A percentile compares a stretch with the other conserved stretches of the same genome.
Evolutionary conservation across 2,113 vertebrate genomes (phyloP).

Genomic region (Neogobius melanostomus): DNA sequence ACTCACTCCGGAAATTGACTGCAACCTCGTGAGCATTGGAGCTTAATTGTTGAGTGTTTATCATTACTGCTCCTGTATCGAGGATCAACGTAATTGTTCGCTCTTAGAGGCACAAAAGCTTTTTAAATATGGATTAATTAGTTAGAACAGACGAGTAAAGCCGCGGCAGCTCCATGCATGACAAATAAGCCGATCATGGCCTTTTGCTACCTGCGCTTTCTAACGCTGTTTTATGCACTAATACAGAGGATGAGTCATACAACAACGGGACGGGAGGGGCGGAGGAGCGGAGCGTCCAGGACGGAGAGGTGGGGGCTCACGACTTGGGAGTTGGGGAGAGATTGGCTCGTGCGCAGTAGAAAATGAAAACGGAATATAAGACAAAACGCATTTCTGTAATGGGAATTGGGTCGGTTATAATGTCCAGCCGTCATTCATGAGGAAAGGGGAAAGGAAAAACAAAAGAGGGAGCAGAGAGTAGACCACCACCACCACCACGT

Average conservation of each 20-base stretch:
- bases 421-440: not conserved
- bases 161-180: conserved; percentile 60
- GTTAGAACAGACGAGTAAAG: conserved; percentile 62
- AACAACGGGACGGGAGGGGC: conserved; percentile 8
- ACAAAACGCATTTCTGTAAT: conserved; percentile 2
- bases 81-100: conserved; percentile 43
- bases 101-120: conserved; percentile 44
- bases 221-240: conserved; percentile 59
- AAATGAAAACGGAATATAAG: conserved; percentile 2
- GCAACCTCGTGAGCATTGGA: conserved; percentile 42
- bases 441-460: not conserved
- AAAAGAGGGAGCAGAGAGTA: not conserved
- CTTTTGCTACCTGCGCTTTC: conserved; percentile 53
- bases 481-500: too few relatives aligned
- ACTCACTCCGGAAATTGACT: conserved; percentile 39
- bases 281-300: conserved; percentile 21
- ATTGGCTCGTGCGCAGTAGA: conserved; percentile 22
- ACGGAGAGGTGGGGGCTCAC: conserved; percentile 36
- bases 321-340: conserved; percentile 35
- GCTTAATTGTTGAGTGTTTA: conserved; percentile 54
- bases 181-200: conserved; percentile 62
- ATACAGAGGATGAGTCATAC: conserved; percentile 70
- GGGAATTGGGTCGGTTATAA: not conserved
- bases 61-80: conserved; percentile 45
- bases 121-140: conserved; percentile 66